Conservation (phyloP, 2,797 vertebrate genomes). For the Lepus oiostolus region DNA sequence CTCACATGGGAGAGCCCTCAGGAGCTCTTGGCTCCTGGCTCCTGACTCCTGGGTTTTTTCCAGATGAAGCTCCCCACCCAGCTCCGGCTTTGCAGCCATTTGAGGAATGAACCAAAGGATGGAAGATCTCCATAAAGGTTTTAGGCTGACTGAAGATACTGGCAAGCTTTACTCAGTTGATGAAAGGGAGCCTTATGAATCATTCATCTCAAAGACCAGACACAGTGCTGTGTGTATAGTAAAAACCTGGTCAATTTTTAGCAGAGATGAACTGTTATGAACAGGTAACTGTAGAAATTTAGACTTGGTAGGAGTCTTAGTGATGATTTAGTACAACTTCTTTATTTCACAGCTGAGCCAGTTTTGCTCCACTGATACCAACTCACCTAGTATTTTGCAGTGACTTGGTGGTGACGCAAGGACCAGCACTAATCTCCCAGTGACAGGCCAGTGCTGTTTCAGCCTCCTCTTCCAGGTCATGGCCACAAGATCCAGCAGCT, state of each 20-base stretch:
- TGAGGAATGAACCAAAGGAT: background rate
- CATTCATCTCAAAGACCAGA: background rate
- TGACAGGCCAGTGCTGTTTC: background rate
- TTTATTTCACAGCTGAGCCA: background rate
- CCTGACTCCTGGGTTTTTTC: too few species aligned
- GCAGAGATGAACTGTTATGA: background rate
- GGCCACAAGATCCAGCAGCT: background rate
- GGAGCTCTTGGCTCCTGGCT: too few species aligned
- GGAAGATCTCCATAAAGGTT: background rate
- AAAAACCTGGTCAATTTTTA: background rate
- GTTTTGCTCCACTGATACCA: background rate
- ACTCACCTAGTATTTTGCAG: background rate
- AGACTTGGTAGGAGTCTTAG: background rate
- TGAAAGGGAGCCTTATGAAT: background rate
- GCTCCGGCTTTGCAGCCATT: too few species aligned
- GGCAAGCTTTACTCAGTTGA: background rate
- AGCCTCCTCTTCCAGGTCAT: background rate
- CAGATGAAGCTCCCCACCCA: too few species aligned
- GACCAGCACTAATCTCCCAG: background rate
- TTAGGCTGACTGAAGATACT: background rate
- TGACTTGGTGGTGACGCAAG: conserved; percentile 5
- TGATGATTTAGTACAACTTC: background rate
- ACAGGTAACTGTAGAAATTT: background rate
- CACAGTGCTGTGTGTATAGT: background rate
- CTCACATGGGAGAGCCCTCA: too few species aligned